Percentiles rank a stretch among this genome's conserved stretches.
Conservation (phyloP, 2,888 invertebrate genomes). For the Trypoxylon attenuatum region DNA sequence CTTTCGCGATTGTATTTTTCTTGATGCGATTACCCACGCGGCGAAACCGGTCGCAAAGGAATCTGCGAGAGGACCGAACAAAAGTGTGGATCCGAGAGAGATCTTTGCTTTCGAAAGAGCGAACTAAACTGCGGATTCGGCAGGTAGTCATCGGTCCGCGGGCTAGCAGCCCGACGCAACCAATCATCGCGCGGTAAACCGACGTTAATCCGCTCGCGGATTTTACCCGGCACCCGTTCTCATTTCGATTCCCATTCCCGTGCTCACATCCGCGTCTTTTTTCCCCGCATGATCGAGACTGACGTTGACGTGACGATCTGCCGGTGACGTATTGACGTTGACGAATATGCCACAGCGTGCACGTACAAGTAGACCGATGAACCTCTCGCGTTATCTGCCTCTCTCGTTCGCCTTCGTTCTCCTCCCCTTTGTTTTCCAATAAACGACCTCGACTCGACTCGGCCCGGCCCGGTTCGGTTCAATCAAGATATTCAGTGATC, state of each 20-base stretch:
- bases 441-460: background rate
- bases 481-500: too few species aligned
- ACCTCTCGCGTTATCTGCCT: constrained; percentile 2
- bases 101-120: too few species aligned
- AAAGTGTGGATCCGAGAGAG: too few species aligned
- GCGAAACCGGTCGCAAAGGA: too few species aligned
- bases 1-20: too few species aligned
- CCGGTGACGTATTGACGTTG: constrained; percentile 55
- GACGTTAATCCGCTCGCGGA: constrained; percentile 61
- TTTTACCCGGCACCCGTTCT: constrained; percentile 41
- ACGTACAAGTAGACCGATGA: constrained; percentile 12
- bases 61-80: too few species aligned
- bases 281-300: constrained; percentile 53
- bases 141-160: constrained; percentile 40
- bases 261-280: constrained; percentile 29
- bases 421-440: constrained; percentile 3
- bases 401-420: background rate
- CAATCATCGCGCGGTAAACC: constrained; percentile 57
- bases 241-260: too few species aligned
- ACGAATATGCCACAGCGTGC: constrained; percentile 50
- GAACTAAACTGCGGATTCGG: too few species aligned
- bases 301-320: constrained; percentile 60
- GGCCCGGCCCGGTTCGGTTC: background rate
- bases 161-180: constrained; percentile 41
- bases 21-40: too few species aligned